Conservation (phyloP, 2,113 vertebrate genomes). For the Rhodinocichla rosea region DNA sequence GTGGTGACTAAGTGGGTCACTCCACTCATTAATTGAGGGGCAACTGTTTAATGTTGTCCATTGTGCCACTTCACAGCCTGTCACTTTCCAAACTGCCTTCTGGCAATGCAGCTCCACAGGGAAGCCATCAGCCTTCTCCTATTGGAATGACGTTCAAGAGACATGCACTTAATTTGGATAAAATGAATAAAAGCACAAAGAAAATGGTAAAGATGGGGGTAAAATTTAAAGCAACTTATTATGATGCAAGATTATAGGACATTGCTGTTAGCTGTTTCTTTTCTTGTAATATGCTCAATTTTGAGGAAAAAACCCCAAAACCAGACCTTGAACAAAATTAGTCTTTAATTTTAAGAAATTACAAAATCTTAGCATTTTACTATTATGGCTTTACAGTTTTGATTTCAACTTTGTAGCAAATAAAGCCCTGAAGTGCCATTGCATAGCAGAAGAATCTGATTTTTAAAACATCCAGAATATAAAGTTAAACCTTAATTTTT, state of each 20-base stretch:
- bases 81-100: constrained; percentile 46
- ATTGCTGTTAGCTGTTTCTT: background rate
- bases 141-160: background rate
- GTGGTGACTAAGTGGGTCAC: constrained; percentile 47
- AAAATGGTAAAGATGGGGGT: background rate
- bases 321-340: background rate
- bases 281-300: background rate
- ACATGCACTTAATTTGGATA: background rate
- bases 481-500: background rate
- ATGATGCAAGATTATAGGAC: background rate
- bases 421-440: background rate
- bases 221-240: background rate
- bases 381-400: background rate
- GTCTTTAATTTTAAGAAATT: background rate
- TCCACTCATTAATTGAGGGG: constrained; percentile 50
- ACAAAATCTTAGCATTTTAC: background rate
- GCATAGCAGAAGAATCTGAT: background rate
- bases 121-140: background rate
- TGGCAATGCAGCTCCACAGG: constrained; percentile 23
- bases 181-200: constrained; percentile 2
- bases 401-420: background rate
- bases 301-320: background rate
- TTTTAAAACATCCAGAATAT: background rate
- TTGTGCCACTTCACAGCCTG: constrained; percentile 50
- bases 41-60: constrained; percentile 37